These are phyloP conservation scores for Lagopus muta DNA, from an alignment of 2,113 vertebrate species.

Conservation along the genomic window DNA sequence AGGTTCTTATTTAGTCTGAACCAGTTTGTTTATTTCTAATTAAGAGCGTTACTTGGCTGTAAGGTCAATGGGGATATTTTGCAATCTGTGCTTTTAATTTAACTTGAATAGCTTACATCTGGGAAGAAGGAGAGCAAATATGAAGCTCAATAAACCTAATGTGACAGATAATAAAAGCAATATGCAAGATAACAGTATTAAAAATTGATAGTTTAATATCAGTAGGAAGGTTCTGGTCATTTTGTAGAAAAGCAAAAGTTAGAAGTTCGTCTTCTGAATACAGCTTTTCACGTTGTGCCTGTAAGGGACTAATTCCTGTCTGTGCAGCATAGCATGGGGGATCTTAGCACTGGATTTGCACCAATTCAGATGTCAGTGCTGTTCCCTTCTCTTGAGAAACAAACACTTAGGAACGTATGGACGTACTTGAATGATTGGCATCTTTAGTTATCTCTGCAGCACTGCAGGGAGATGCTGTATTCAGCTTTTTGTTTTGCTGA, in stretches of 20 bases:
- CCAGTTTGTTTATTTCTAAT: neutral
- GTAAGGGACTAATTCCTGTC: neutral
- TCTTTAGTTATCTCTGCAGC: neutral
- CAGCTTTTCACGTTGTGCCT: neutral
- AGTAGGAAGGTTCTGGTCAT: neutral
- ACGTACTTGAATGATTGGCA: neutral
- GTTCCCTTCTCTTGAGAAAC: neutral
- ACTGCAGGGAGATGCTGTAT: accelerated
- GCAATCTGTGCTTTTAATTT: constrained; percentile 15
- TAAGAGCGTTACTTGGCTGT: neutral
- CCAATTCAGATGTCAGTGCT: neutral
- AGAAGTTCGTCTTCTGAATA: neutral
- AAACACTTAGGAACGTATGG: neutral
- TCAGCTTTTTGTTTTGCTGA: neutral
- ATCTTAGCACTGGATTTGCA: neutral
- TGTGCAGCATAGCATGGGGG: neutral
- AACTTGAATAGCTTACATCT: neutral
- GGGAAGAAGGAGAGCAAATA: neutral
- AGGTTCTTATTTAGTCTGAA: neutral
- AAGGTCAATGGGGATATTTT: neutral
- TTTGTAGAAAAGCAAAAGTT: neutral
- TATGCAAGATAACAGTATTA: neutral
- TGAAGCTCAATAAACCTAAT: neutral
- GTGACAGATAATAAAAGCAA: neutral
- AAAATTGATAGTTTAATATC: neutral